Percentiles rank a stretch among this genome's conserved stretches.
phyloP scores from a whole-genome alignment of 1,140 invertebrate species.

The Ostrea denselamellosa region DNA sequence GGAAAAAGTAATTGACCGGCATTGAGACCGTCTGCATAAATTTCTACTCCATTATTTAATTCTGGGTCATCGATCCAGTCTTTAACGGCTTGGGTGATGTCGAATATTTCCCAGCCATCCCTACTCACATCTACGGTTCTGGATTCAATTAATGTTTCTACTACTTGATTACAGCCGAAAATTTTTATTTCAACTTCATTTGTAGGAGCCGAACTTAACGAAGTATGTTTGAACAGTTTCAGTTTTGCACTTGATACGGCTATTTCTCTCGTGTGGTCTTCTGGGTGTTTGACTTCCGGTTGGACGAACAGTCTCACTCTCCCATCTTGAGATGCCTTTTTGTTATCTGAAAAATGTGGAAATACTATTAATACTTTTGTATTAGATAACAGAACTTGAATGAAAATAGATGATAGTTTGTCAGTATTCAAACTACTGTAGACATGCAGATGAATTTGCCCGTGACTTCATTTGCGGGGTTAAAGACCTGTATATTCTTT shows the following conservation, averaged over 20 bases:
- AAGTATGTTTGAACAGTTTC: constrained; percentile 35
- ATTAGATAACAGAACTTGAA: no score
- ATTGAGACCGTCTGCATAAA: constrained; percentile 54
- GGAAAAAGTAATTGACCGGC: constrained; percentile 39
- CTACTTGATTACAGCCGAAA: background rate
- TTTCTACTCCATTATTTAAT: constrained; percentile 57
- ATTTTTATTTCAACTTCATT: background rate
- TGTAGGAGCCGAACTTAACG: background rate
- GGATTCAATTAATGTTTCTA: constrained; percentile 15
- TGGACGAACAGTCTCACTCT: constrained; percentile 1
- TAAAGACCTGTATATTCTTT: no score
- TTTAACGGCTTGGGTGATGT: constrained; percentile 52
- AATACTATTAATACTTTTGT: background rate
- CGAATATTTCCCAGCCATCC: constrained; percentile 52
- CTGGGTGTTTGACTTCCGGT: background rate
- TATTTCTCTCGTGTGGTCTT: constrained; percentile 26
- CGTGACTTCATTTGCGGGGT: no score
- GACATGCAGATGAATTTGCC: no score
- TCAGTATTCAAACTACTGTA: no score
- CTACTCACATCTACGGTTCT: constrained; percentile 38
- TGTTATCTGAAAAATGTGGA: background rate
- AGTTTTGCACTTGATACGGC: constrained; percentile 17
- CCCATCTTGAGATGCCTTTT: background rate
- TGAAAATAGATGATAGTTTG: no score
- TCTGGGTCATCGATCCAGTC: constrained; percentile 52